Evolutionary conservation across 2,797 vertebrate genomes (phyloP).

Genomic region (Chelidonichthys spinosus): DNA sequence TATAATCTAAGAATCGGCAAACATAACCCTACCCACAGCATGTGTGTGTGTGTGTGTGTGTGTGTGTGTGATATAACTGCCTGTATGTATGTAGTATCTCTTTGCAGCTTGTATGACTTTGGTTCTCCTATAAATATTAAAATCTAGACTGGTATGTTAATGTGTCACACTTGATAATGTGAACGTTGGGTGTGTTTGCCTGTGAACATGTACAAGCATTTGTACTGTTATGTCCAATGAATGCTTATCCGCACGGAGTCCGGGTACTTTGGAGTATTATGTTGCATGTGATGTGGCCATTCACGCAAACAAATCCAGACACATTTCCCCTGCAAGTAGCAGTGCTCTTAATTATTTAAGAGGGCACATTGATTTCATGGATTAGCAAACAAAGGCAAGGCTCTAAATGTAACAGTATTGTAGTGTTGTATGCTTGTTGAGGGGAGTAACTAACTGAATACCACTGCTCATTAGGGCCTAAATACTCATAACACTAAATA

Average conservation of each 20-base stretch:
- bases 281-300: conserved; percentile 29
- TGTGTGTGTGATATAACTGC: neutral
- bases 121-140: conserved; percentile 19
- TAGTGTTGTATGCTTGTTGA: conserved; percentile 19
- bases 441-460: neutral
- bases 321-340: conserved; percentile 54
- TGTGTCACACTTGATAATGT: conserved; percentile 10
- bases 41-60: neutral
- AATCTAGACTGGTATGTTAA: neutral
- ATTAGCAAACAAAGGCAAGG: conserved; percentile 72
- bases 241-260: conserved; percentile 13
- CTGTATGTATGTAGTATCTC: neutral
- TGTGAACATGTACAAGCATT: conserved; percentile 4
- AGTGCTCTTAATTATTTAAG: conserved; percentile 78
- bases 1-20: conserved; percentile 13
- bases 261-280: conserved; percentile 7
- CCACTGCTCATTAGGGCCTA: neutral
- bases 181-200: neutral
- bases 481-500: neutral
- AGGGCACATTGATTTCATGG: conserved; percentile 74
- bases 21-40: neutral
- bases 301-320: conserved; percentile 62
- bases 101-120: neutral
- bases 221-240: conserved; percentile 1
- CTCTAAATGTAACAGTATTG: conserved; percentile 35